Percentiles rank a stretch among this genome's conserved stretches.
Conservation (phyloP, 92 coral and sea anemone species). For the Muricea muricata region DNA sequence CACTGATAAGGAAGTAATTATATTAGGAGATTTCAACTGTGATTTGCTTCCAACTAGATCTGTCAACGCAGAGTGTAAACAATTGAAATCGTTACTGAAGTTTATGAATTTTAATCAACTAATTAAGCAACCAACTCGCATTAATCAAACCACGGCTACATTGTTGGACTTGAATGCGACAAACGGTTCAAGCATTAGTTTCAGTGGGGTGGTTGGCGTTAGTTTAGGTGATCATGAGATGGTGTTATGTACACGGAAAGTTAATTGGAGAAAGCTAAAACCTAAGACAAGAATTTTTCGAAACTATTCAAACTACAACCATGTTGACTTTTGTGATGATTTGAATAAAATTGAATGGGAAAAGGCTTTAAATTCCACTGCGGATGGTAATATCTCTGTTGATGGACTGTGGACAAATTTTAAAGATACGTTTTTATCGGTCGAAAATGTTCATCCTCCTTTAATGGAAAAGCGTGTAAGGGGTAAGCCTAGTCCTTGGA, state of each 20-base stretch:
- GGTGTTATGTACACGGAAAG: slow-evolving; percentile 4
- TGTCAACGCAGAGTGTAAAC: too few species aligned
- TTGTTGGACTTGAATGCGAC: slow-evolving; percentile 11
- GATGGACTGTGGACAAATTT: slow-evolving; percentile 32
- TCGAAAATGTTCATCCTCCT: slow-evolving; percentile 45
- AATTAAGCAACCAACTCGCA: background rate
- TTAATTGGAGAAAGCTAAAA: slow-evolving; percentile 17
- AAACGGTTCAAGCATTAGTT: background rate
- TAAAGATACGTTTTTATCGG: background rate
- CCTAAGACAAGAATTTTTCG: slow-evolving; percentile 31
- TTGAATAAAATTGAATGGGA: slow-evolving; percentile 23
- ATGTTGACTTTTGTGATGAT: slow-evolving; percentile 33
- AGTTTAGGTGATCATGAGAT: slow-evolving; percentile 11
- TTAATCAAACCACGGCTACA: background rate
- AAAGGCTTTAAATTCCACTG: background rate
- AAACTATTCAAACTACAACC: slow-evolving; percentile 37
- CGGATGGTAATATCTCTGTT: background rate
- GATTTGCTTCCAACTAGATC: too few species aligned
- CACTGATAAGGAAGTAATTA: background rate
- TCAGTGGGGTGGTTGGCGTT: background rate
- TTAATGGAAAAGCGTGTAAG: slow-evolving; percentile 42
- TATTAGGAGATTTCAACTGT: too few species aligned
- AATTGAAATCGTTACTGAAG: too few species aligned
- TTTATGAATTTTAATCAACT: background rate
- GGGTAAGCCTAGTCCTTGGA: slow-evolving; percentile 55